These are phyloP conservation scores for Trichechus manatus DNA, from an alignment of 2,113 vertebrate species.

Conservation along the genomic window DNA sequence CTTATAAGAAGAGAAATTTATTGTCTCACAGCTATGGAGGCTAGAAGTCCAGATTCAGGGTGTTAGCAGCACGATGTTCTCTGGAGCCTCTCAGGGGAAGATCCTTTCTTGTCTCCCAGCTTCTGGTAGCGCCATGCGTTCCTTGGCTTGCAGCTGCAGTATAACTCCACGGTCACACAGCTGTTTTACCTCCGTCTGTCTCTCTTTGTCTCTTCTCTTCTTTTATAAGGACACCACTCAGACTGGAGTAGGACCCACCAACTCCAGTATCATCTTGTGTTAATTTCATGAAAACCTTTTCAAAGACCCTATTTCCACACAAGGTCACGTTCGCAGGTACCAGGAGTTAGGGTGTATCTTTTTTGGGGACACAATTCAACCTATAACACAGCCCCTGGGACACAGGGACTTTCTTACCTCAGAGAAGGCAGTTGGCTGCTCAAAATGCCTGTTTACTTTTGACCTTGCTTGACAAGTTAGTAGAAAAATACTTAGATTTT, in stretches of 20 bases:
- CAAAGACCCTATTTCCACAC: neutral
- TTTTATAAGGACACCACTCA: neutral
- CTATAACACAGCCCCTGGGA: neutral
- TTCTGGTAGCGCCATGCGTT: neutral
- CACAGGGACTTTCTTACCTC: neutral
- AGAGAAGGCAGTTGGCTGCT: neutral
- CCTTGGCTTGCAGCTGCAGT: neutral
- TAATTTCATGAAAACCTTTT: neutral
- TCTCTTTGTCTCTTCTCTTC: neutral
- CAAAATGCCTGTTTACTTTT: neutral
- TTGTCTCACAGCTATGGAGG: neutral
- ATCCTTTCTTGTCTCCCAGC: neutral
- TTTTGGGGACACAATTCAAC: neutral
- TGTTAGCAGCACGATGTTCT: neutral
- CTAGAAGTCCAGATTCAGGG: neutral
- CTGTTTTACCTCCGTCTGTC: neutral
- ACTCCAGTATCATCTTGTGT: neutral
- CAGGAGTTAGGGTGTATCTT: neutral
- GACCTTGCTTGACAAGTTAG: neutral
- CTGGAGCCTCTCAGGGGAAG: neutral
- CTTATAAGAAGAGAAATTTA: neutral
- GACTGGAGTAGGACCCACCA: neutral
- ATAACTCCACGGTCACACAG: neutral
- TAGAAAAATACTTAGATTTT: conserved; percentile 1
- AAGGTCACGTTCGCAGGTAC: neutral